A percentile compares a stretch with the other conserved stretches of the same genome.
Evolutionary conservation across 2,888 invertebrate species (phyloP).

Genomic region (Seira sanloemensis): DNA sequence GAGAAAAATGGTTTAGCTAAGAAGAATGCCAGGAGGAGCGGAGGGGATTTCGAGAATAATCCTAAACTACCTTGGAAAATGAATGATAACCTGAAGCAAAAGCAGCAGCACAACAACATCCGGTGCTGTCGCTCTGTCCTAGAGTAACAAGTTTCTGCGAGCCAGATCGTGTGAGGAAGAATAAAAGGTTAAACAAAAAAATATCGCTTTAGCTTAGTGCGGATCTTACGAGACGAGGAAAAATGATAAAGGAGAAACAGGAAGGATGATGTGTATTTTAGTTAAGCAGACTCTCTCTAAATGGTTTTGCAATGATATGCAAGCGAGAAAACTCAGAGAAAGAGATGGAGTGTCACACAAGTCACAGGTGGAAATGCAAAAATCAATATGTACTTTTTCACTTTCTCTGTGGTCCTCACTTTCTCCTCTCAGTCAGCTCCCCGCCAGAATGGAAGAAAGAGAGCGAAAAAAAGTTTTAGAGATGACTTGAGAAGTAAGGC

Average conservation of each 20-base stretch:
- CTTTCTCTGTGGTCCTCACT: conserved; percentile 19
- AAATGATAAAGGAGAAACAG: neutral
- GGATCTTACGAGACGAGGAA: too few species aligned
- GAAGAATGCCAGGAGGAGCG: neutral
- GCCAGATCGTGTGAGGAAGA: too few species aligned
- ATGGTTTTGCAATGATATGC: conserved; percentile 33
- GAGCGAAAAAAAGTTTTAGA: conserved; percentile 1
- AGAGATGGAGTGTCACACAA: conserved; percentile 44
- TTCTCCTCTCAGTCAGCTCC: conserved; percentile 19
- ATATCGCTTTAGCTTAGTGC: too few species aligned
- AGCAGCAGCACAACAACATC: conserved; percentile 15
- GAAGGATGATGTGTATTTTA: neutral
- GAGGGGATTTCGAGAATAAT: conserved; percentile 27
- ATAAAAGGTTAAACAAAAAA: too few species aligned
- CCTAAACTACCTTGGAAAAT: conserved; percentile 38
- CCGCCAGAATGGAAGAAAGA: conserved; percentile 9
- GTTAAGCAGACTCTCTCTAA: neutral
- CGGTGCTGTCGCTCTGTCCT: conserved; percentile 28
- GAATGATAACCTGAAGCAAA: conserved; percentile 31
- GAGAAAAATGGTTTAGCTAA: neutral
- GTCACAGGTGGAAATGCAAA: conserved; percentile 63
- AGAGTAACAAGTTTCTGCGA: too few species aligned
- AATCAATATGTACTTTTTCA: conserved; percentile 56
- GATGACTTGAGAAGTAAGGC: conserved; percentile 13
- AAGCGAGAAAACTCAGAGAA: conserved; percentile 9